Evolutionary conservation across 1,140 invertebrate genomes (phyloP), one percentile per base, ranked within the genome.

Genomic region (Zaprionus nigranus): DNA sequence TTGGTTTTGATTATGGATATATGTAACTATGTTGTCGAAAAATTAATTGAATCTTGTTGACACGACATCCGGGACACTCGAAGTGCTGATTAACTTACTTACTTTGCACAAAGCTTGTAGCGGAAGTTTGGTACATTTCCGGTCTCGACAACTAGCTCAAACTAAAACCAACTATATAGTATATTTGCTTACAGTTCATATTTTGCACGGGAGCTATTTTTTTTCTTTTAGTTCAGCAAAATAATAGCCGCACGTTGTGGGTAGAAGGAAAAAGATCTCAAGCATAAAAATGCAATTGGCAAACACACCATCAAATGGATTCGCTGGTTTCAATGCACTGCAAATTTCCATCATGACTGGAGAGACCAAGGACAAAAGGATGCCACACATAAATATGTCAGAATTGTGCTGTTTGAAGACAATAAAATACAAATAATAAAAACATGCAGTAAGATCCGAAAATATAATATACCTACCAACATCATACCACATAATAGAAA

Each of bases 41-140:
- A 82, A 83, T 87, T 82, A 20, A 87, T 83, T 87, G 73, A 87
- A 87, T 83, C 70, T 78, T 86, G 77, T 24, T 24, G 28, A 28
- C 28, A 28, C 28, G 7, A 2, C 28, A 28, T 28, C 28, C 28
- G 9, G 28, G 28, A 9, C 28, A 7, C 28, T 7, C 1, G 2
- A 28, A 28, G 28, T 28, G 6, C 1, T 28, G 28, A 28, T 28
- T 28, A 7, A 28, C 28, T 28, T 28, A 28, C 28, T 28, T 28
- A 28, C 28, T 28, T 28, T 28, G 28, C 6, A 7, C 2, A 28
- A 28, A 30, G 28, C 9, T 30, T 30, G 7, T 9, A 9, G 6
- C 28, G 28, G 28, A 28, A 7, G 6, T 28, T 28, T 7, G 1
- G 28, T 7, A 2, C 0, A 28, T 28, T 7, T 7, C 26, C 26